Percentiles rank a stretch among this genome's conserved stretches.
These are phyloP conservation scores for Lethrus apterus DNA, from an alignment of 1,140 invertebrate species.

Conservation along the genomic window DNA sequence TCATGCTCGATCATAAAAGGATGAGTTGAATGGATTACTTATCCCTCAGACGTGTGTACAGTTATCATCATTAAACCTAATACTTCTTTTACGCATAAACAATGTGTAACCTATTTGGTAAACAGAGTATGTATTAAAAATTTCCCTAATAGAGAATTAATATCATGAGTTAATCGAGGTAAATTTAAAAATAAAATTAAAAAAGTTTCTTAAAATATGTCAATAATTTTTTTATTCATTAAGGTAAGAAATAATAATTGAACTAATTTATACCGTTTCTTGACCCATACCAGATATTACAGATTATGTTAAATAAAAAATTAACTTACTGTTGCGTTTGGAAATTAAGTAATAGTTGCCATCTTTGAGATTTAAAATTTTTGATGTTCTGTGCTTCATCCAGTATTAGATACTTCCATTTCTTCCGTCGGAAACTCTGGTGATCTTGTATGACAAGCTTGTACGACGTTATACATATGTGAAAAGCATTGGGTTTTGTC, in stretches of 20 bases:
- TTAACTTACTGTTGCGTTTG: constrained; percentile 75
- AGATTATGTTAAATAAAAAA: constrained; percentile 7
- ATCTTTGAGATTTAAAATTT: constrained; percentile 98
- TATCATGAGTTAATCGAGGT: too few relatives aligned
- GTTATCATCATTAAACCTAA: constrained; percentile 19
- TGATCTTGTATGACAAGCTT: constrained; percentile 99
- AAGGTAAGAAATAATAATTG: background rate
- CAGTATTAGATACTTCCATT: constrained; percentile 98
- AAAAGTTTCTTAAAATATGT: too few relatives aligned
- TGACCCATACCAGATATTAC: too few relatives aligned
- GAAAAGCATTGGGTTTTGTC: constrained; percentile 99
- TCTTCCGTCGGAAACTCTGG: constrained; percentile 93
- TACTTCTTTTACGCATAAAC: too few relatives aligned
- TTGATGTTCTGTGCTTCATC: constrained; percentile 99
- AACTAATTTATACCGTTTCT: constrained; percentile 3
- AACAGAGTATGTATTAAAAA: too few relatives aligned
- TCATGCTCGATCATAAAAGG: constrained; percentile 16
- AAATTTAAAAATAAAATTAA: too few relatives aligned
- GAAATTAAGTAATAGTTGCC: constrained; percentile 97
- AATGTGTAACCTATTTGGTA: too few relatives aligned
- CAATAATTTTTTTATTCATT: constrained; percentile 2
- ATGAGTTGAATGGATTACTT: constrained; percentile 23
- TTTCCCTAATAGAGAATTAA: too few relatives aligned
- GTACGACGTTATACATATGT: constrained; percentile 99
- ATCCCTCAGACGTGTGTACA: constrained; percentile 11